Evolutionary conservation across 2,797 vertebrate genomes (phyloP).

Genomic region (Scleropages formosus): DNA sequence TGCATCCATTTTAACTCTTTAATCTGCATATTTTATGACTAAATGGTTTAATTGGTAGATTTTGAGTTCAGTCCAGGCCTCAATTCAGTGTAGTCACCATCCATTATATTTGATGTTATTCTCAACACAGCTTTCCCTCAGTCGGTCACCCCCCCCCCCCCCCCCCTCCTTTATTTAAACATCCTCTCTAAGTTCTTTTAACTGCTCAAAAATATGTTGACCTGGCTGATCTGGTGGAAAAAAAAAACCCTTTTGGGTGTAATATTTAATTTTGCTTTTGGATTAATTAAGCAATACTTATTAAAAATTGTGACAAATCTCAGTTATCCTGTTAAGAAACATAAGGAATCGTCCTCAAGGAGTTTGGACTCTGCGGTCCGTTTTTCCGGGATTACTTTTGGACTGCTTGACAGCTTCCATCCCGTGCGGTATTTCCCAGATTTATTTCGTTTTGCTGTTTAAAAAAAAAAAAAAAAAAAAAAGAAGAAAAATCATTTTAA

Average conservation of each 20-base stretch:
- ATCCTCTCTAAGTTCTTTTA: conserved; percentile 45
- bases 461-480: conserved; percentile 27
- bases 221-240: conserved; percentile 63
- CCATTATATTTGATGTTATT: conserved; percentile 61
- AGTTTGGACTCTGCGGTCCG: conserved; percentile 55
- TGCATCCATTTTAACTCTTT: conserved; percentile 64
- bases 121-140: conserved; percentile 52
- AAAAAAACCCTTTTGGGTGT: conserved; percentile 66
- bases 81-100: conserved; percentile 54
- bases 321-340: conserved; percentile 69
- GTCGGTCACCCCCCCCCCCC: conserved; percentile 37
- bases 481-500: conserved; percentile 32
- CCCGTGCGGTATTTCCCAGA: conserved; percentile 55
- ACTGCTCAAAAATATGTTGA: conserved; percentile 59
- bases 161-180: conserved; percentile 51
- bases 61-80: conserved; percentile 56
- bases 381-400: conserved; percentile 56
- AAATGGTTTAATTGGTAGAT: conserved; percentile 67
- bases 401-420: conserved; percentile 58
- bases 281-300: conserved; percentile 76
- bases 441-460: conserved; percentile 42
- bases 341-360: conserved; percentile 61
- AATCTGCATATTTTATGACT: conserved; percentile 67
- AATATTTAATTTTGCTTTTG: conserved; percentile 64
- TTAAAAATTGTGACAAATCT: conserved; percentile 69